Conservation (phyloP, 2,113 vertebrate species). For the Herpetotheres cachinnans region DNA sequence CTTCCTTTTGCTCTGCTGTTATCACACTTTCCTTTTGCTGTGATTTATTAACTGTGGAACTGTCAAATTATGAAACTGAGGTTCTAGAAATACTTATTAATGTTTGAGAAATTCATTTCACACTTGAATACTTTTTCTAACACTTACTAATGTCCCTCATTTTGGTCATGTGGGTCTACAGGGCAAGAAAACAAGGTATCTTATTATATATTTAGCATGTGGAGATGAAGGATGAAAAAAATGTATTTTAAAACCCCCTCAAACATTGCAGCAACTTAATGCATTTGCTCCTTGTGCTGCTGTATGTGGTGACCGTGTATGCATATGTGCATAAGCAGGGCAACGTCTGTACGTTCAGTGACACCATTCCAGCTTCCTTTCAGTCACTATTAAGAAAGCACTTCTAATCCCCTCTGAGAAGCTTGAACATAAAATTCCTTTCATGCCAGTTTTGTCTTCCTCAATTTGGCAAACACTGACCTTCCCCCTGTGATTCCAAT, state of each 20-base stretch:
- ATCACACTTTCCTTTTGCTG: constrained; percentile 44
- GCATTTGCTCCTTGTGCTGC: constrained; percentile 11
- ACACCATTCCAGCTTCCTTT: constrained; percentile 47
- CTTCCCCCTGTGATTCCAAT: constrained; percentile 49
- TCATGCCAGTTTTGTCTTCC: constrained; percentile 62
- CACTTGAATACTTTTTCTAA: constrained; percentile 72
- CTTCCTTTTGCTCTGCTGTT: constrained; percentile 55
- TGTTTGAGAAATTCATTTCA: constrained; percentile 70
- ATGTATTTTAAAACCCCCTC: not conserved
- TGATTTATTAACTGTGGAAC: constrained; percentile 75
- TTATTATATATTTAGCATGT: constrained; percentile 55
- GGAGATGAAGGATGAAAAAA: constrained; percentile 3
- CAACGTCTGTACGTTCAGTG: not conserved
- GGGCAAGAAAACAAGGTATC: constrained; percentile 64
- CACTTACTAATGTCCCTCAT: constrained; percentile 68
- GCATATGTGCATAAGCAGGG: not conserved
- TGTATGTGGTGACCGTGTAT: not conserved
- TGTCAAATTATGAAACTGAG: constrained; percentile 59
- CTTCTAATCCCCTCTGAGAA: constrained; percentile 45
- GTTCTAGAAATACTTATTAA: constrained; percentile 59
- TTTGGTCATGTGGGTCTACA: constrained; percentile 53
- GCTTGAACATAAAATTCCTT: constrained; percentile 58
- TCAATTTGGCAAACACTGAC: constrained; percentile 33
- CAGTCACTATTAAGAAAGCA: constrained; percentile 30
- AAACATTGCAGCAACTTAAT: not conserved